Evolutionary conservation across 2,888 invertebrate species (phyloP).

Genomic region (Gari tellinella): DNA sequence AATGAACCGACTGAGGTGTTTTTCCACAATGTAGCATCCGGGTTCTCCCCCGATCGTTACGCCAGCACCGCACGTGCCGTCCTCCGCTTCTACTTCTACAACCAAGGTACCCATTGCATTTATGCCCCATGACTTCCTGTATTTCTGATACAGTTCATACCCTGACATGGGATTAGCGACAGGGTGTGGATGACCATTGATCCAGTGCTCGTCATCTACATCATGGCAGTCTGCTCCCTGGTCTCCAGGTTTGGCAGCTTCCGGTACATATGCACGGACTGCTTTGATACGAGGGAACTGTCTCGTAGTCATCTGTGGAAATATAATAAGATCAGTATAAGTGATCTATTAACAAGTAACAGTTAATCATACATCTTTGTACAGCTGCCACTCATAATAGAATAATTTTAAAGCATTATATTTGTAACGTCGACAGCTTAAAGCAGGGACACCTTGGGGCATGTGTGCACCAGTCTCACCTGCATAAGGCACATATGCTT

Average conservation of each 20-base stretch:
- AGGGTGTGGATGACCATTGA: constrained; percentile 77
- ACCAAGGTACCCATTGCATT: constrained; percentile 80
- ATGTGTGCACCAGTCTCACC: too few species aligned
- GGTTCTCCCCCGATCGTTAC: constrained; percentile 81
- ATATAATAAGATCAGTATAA: background rate
- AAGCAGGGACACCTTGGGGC: too few species aligned
- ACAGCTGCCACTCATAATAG: too few species aligned
- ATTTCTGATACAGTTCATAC: constrained; percentile 72
- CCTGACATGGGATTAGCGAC: constrained; percentile 81
- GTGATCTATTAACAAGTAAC: background rate
- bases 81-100: constrained; percentile 81
- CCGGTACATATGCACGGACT: constrained; percentile 75
- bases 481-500: too few species aligned
- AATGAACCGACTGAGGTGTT: constrained; percentile 80
- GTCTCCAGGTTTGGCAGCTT: constrained; percentile 54
- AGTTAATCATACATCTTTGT: too few species aligned
- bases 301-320: constrained; percentile 30
- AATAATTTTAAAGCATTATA: too few species aligned
- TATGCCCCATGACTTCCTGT: constrained; percentile 82
- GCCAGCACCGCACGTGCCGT: constrained; percentile 80
- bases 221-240: constrained; percentile 82
- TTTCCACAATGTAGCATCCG: constrained; percentile 80
- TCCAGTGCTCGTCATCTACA: constrained; percentile 80
- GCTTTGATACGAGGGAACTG: constrained; percentile 72
- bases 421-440: too few species aligned